Base-by-base conservation (phyloP, 2,113 vertebrate genomes). In the Sardina pilchardus region DNA sequence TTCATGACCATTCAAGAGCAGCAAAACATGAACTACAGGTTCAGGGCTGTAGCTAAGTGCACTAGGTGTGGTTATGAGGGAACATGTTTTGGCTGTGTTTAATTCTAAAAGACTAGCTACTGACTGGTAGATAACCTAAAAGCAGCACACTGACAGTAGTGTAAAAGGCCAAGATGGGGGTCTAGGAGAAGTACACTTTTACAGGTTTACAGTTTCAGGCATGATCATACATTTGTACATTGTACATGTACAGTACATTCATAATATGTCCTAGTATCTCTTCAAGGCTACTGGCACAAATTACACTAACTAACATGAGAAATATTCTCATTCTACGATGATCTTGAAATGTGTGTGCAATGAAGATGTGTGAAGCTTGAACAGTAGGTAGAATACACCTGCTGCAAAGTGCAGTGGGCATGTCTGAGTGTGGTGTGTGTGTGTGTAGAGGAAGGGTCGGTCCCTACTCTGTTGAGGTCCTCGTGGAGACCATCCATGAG, bases 401-500 rank as follows among this genome's bases (percentile, higher is more conserved):
- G 36, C 12, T 50, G 34, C 34, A 0, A 14, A 1, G 10, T 42
- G 43, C 59, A 30, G 7, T 26, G n/a, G 24, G 59, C 0, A 0
- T 30, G 0, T 59, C 56, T 59, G 7, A 59, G 6, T 21, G 24
- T 59, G 21, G 50, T 59, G 56, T 50, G 48, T 19, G 50, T 16
- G 24, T 10, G 5, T 80, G 4, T 56, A 30, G 45, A 19, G 1
- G 9, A 16, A 16, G 3, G 9, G 24, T 78, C 10, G 24, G 1
- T 26, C 26, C 91, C 93, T 96, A 99, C 98, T 95, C 99, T 98
- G 93, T 99, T 99, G 81, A 99, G 95, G 89, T 99, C 98, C 93
- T 99, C 98, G 1, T 99, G 98, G 59, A 99, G 96, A 67, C 98
- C 98, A 36, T 99, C 98, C 98, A 99, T 99, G 47, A 99, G 94